Base-by-base conservation (phyloP, 1,140 invertebrate genomes). In the Anastrepha ludens region DNA sequence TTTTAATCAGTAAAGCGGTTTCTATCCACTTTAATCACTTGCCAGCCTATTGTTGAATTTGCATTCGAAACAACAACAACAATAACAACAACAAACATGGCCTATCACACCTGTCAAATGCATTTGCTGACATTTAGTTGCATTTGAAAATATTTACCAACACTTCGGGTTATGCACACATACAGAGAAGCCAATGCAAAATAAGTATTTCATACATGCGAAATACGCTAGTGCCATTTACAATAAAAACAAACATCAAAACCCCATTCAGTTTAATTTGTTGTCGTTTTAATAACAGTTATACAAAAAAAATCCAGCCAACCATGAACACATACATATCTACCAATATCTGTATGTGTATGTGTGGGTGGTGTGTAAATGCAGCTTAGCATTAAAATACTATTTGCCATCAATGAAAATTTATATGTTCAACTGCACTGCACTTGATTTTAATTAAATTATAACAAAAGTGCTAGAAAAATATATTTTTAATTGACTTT, bases 401-500 rank as follows among this genome's bases (percentile, higher is more conserved):
- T 55, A 55, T 55, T 55, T 55, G 50, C 50, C 50, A 55, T 55
- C 50, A 55, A 55, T n/a, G 60, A 62, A 62, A 17, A 44, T 70
- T 41, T 17, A 70, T 44, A 17, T 70, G 13, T 70, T 13, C 29
- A 20, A 65, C 2, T 65, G 15, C 39, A 74, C 15, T n/a, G 67
- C 41, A 74, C 17, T 47, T 41, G 41, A 74, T 74, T 74, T 47
- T 74, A 74, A 74, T 74, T 74, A 74, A 74, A 74, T 74, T 74
- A 74, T 74, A 74, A 74, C 67, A 74, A 74, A 74, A 74, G 67
- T 74, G 67, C 39, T 74, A 74, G 67, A 74, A 74, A 74, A 47
- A 74, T 74, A 44, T n/a, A 74, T 74, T 74, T 74, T 74, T 47
- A 74, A 74, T 74, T 74, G 67, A 74, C 67, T 74, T 74, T 47